Base-by-base conservation (phyloP, 2,797 vertebrate species). In the Channallabes apus region DNA sequence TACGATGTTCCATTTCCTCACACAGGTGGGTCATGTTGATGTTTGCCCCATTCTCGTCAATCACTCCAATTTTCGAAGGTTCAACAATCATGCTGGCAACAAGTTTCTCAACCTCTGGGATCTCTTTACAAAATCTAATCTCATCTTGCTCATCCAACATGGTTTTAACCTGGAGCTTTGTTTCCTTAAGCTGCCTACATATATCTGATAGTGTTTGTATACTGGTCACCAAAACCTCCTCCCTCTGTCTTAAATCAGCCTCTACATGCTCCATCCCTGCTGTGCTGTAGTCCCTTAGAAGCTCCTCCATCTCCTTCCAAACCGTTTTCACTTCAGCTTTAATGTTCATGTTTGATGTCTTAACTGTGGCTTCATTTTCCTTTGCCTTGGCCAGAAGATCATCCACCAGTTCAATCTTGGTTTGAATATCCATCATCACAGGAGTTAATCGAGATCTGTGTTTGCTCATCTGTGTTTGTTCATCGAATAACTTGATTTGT, bases 221-320 rank as follows among this genome's bases (percentile, higher is more conserved):
- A 17, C 89, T 89, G 14, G 65, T 35, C 38, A 69, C 41, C 32
- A 89, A 2, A 2, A 64, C 18, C 2, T 89, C 91, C 84, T 95
- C 94, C 11, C 91, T 90, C 9, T 92, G 91, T 72, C 85, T 78
- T 0, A 95, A 76, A 83, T 94, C 90, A 11, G 86, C 86, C 32
- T 95, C 93, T 1, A 95, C 89, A 38, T 95, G 85, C 87, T 90
- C 89, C 35, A 73, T 89, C 75, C 94, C 92, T 80, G 88, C 88
- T 3, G 32, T 38, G 0, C 85, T 78, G 73, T 94, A 95, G 64
- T 68, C 88, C 79, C 82, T 89, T 0, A 92, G 82, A 67, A 91
- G 68, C 56, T 91, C 89, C 3, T 76, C 85, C 15, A 95, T 89
- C 85, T 92, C 90, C 27, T 65, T 88, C 46, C 95, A 82, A n/a